Conservation (phyloP, 2,113 vertebrate genomes). For the Triplophysa rosa region DNA sequence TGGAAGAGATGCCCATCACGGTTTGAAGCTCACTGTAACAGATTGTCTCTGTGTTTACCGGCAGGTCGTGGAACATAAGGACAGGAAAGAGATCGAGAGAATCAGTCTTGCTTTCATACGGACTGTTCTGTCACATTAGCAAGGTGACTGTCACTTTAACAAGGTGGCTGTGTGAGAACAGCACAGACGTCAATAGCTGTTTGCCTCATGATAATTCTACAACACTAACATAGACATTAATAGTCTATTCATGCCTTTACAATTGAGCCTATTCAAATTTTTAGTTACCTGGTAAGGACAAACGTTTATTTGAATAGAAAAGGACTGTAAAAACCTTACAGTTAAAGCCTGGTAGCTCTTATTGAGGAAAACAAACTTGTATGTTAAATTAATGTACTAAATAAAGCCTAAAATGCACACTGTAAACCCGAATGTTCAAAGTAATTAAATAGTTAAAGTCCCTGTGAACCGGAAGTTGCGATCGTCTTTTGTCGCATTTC, state of each 20-base stretch:
- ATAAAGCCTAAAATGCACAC: too few species aligned
- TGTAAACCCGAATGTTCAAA: too few species aligned
- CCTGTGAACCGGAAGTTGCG: too few species aligned
- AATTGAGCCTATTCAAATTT: neutral
- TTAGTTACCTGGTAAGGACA: neutral
- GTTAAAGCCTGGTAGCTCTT: too few species aligned
- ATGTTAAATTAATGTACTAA: too few species aligned
- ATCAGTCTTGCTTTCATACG: neutral
- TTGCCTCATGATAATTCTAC: slow-evolving; percentile 25
- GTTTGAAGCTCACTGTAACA: slow-evolving; percentile 15
- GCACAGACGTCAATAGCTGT: neutral
- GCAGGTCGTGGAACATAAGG: slow-evolving; percentile 16
- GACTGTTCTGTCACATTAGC: slow-evolving; percentile 25
- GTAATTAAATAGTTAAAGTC: too few species aligned
- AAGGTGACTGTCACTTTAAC: slow-evolving; percentile 23
- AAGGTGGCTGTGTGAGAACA: slow-evolving; percentile 21
- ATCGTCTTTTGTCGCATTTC: too few species aligned
- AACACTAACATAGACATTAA: slow-evolving; percentile 26
- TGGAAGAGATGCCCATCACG: slow-evolving; percentile 10
- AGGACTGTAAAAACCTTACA: too few species aligned
- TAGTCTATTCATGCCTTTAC: slow-evolving; percentile 19
- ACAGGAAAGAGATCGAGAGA: neutral
- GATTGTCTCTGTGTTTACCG: slow-evolving; percentile 32
- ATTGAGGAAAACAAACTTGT: too few species aligned
- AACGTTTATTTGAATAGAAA: too few species aligned